Conservation (phyloP, 2,797 vertebrate species). For the Silurus aristotelis region DNA sequence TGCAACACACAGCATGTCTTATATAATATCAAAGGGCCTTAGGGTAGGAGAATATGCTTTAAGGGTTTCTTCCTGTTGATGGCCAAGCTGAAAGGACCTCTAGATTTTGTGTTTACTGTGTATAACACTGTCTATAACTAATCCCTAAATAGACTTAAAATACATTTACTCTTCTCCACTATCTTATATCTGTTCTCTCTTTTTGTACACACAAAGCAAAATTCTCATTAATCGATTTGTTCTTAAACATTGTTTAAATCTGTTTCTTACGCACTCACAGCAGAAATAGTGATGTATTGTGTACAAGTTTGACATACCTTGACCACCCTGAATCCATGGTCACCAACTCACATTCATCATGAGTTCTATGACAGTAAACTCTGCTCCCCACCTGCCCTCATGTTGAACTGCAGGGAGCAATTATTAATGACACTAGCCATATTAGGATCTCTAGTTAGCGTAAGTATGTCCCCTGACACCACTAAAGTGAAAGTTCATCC, state of each 20-base stretch:
- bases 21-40: not conserved
- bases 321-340: not conserved
- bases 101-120: not conserved
- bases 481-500: slow-evolving; percentile 46
- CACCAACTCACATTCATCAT: slow-evolving; percentile 22
- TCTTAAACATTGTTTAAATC: not conserved
- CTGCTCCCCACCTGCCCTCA: slow-evolving; percentile 37
- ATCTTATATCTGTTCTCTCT: not conserved
- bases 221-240: too few relatives aligned
- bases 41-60: not conserved
- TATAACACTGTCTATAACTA: not conserved
- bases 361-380: slow-evolving; percentile 41
- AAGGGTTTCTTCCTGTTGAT: not conserved
- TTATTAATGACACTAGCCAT: slow-evolving; percentile 57
- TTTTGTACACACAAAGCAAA: not conserved
- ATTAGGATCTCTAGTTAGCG: slow-evolving; percentile 37
- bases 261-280: not conserved
- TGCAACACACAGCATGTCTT: not conserved
- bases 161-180: not conserved
- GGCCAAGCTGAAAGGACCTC: not conserved
- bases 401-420: slow-evolving; percentile 52
- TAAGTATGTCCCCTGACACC: slow-evolving; percentile 35
- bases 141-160: not conserved
- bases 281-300: not conserved
- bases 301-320: not conserved